Base-by-base conservation (phyloP, 1,140 invertebrate species). In the Scaptodrosophila lebanonensis region DNA sequence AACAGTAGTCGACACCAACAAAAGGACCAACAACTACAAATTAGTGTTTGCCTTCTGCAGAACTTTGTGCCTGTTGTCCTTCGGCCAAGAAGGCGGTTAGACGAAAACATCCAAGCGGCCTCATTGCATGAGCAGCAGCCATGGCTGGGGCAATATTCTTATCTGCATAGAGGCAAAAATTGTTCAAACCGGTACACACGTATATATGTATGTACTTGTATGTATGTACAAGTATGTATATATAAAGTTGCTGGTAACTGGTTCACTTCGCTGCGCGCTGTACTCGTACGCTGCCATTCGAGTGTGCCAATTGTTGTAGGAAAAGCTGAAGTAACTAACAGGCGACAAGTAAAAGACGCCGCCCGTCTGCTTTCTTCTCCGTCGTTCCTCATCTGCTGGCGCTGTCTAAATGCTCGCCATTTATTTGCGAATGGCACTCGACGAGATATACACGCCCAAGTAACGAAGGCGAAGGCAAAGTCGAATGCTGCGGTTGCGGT, bases 351-450 rank as follows among this genome's bases (percentile, higher is more conserved):
- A 33, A 32, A 64, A 56, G 61, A 44, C 27, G 18, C 29, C 3
- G 29, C 20, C 35, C 49, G 6, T 16, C 47, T 25, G 15, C 16
- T 25, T 35, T 18, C 22, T 29, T 18, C 40, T n/a, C n/a, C n/a
- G n/a, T n/a, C n/a, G n/a, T n/a, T n/a, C n/a, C n/a, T n/a, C n/a
- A 39, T 43, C 20, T 15, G 27, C 47, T 64, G 50, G 38, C 51
- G 62, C 51, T 60, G 54, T 73, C 68, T 79, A 79, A 79, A 79
- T 82, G 69, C 69, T 56, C 75, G 69, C 60, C 75, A 79, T 77
- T 77, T 77, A 72, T 72, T 79, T 77, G 73, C 79, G 68, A 77
- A 79, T 67, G 68, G 64, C 45, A 58, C 73, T 77, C 59, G 27
- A 59, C n/a, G 9, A 11, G 33, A 32, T 52, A 48, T 7, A 43